Conservation (phyloP, 2,797 vertebrate species). For the Sebastes minor region DNA sequence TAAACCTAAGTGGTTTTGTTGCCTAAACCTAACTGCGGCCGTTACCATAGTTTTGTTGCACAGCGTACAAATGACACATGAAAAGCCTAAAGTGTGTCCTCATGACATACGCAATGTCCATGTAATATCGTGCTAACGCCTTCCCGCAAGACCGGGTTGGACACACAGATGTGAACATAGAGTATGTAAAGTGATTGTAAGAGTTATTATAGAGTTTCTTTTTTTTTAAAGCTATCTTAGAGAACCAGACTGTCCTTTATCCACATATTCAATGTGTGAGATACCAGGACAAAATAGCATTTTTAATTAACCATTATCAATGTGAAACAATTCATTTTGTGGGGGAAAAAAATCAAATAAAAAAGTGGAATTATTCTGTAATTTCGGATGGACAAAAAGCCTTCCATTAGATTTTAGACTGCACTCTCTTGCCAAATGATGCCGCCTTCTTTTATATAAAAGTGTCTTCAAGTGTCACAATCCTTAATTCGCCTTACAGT, state of each 20-base stretch:
- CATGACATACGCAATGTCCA: too few relatives aligned
- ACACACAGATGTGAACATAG: background rate
- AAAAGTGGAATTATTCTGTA: background rate
- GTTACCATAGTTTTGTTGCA: background rate
- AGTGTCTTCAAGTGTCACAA: constrained; percentile 4
- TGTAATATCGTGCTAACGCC: too few relatives aligned
- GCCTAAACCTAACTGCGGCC: background rate
- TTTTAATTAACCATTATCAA: background rate
- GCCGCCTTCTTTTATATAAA: constrained; percentile 1
- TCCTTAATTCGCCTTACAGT: background rate
- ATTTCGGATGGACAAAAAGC: constrained; percentile 8
- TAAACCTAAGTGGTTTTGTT: background rate
- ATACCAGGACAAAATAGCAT: background rate
- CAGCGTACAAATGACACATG: background rate
- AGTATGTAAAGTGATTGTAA: background rate
- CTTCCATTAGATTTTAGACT: background rate
- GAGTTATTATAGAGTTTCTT: background rate
- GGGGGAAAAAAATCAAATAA: background rate
- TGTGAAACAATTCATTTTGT: background rate
- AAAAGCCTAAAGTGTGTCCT: background rate
- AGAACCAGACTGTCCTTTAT: background rate
- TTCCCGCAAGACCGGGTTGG: background rate
- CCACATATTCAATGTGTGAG: background rate
- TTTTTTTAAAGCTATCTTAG: background rate
- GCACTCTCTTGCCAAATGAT: background rate